Conservation (phyloP, 2,797 vertebrate genomes). For the Alcedo quadribrachys region DNA sequence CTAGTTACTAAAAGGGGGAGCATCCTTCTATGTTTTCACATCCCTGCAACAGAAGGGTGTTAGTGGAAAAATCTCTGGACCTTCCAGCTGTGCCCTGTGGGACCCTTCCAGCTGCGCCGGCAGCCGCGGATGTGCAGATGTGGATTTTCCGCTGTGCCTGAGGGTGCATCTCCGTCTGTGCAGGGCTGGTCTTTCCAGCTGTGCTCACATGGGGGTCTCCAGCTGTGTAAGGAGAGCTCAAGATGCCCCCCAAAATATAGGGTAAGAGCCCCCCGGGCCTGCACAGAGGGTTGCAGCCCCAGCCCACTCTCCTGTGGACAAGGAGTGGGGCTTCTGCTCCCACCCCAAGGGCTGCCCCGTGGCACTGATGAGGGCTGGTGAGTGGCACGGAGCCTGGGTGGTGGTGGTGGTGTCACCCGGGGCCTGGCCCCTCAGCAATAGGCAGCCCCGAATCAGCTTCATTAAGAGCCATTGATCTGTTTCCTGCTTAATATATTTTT, state of each 20-base stretch:
- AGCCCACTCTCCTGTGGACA: background rate
- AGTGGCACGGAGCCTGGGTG: background rate
- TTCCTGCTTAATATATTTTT: slow-evolving; percentile 76
- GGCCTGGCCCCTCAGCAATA: background rate
- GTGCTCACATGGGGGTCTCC: background rate
- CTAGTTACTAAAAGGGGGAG: too few species aligned
- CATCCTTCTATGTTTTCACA: too few species aligned
- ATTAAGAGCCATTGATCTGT: slow-evolving; percentile 66
- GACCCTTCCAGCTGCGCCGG: background rate
- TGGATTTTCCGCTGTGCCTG: background rate
- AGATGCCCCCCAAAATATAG: background rate
- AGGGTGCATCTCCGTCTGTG: background rate
- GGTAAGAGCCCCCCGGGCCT: background rate
- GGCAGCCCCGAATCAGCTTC: slow-evolving; percentile 55
- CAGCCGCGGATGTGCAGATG: background rate
- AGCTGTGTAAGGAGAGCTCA: background rate
- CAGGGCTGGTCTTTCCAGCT: background rate
- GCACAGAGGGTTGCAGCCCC: rapidly evolving
- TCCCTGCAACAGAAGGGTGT: too few species aligned
- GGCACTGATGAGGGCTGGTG: rapidly evolving
- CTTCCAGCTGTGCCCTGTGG: background rate
- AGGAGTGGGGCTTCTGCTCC: rapidly evolving
- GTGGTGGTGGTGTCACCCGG: background rate
- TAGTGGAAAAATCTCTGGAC: too few species aligned
- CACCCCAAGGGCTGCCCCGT: rapidly evolving